Conservation (phyloP, 64 coral and sea anemone species). For the Cladopsammia gracilis region DNA sequence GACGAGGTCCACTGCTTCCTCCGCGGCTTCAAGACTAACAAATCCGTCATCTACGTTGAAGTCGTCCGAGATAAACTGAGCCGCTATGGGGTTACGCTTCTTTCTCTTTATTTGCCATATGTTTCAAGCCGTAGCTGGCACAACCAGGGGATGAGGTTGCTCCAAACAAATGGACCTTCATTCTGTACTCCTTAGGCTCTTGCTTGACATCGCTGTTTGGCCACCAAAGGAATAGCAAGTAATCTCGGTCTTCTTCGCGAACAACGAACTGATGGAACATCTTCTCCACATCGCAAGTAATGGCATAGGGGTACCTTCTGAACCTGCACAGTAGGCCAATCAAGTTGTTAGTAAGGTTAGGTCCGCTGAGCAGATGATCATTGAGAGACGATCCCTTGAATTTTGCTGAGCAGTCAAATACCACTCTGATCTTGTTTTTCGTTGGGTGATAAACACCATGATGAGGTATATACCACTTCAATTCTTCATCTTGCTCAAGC, state of each 20-base stretch:
- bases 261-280: constrained; percentile 5
- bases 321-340: background rate
- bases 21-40: background rate
- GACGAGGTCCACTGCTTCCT: constrained; percentile 5
- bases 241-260: background rate
- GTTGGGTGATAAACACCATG: background rate
- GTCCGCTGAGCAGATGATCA: background rate
- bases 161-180: constrained; percentile 3
- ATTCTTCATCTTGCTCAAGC: background rate
- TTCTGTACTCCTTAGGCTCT: constrained; percentile 11
- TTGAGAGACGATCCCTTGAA: background rate
- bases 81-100: background rate
- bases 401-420: background rate
- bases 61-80: background rate
- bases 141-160: constrained; percentile 1
- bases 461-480: constrained; percentile 5
- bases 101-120: constrained; percentile 24
- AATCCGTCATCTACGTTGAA: constrained; percentile 3
- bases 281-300: constrained; percentile 16
- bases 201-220: background rate
- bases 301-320: constrained; percentile 18
- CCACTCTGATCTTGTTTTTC: constrained; percentile 21
- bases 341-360: background rate
- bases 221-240: constrained; percentile 9
- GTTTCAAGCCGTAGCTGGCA: constrained; percentile 12